Conservation (phyloP, 2,113 vertebrate species). For the Onychorhynchus coronatus region DNA sequence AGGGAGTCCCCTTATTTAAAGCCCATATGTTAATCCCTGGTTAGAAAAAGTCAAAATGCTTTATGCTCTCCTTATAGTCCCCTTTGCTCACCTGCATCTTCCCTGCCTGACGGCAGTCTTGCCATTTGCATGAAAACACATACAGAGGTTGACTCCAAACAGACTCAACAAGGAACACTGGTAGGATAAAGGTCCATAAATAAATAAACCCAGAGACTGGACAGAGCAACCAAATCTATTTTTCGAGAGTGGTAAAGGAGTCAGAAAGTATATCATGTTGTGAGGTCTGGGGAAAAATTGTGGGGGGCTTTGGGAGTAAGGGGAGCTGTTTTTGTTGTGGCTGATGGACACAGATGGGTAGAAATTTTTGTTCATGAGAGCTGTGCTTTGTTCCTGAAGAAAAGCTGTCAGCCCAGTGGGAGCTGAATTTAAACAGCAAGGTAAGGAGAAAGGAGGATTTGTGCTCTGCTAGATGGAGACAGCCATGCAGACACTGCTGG, state of each 20-base stretch:
- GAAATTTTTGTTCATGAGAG: too few relatives aligned
- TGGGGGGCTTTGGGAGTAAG: too few relatives aligned
- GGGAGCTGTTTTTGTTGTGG: too few relatives aligned
- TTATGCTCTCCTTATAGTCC: background rate
- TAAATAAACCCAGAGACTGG: background rate
- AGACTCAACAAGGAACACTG: background rate
- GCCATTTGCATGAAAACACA: background rate
- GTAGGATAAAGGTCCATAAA: background rate
- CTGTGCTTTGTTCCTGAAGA: too few relatives aligned
- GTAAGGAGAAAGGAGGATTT: too few relatives aligned
- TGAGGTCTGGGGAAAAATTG: too few relatives aligned
- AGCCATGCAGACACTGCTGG: too few relatives aligned
- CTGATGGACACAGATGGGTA: too few relatives aligned
- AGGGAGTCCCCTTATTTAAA: constrained; percentile 65
- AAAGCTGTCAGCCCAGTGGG: too few relatives aligned
- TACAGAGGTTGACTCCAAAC: background rate
- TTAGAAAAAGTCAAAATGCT: background rate
- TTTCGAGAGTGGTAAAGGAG: background rate
- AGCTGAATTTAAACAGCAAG: too few relatives aligned
- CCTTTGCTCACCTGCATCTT: background rate
- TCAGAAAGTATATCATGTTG: background rate
- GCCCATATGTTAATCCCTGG: constrained; percentile 48
- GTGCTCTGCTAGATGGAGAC: too few relatives aligned
- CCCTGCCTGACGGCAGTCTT: background rate
- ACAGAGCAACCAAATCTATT: background rate